phyloP scores from a whole-genome alignment of 92 coral and sea anemone genomes.

The Parazoanthus swiftii region DNA sequence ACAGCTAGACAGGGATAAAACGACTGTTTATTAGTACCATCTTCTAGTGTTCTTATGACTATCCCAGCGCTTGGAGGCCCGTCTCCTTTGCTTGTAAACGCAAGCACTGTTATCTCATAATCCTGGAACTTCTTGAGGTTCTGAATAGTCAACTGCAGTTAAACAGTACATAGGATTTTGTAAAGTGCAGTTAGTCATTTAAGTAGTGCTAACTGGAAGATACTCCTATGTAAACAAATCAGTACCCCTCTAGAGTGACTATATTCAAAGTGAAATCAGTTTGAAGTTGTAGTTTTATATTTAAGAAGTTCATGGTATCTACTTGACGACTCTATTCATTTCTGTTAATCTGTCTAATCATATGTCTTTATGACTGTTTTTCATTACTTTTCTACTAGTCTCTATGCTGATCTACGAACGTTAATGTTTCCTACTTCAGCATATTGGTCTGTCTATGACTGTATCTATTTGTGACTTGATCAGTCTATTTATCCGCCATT shows the following conservation, averaged over 20 bases:
- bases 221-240: background rate
- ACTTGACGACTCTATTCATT: background rate
- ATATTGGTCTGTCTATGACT: too few species aligned
- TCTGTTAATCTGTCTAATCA: background rate
- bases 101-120: constrained; percentile 22
- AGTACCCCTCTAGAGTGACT: too few species aligned
- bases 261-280: background rate
- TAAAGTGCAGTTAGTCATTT: background rate
- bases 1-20: too few species aligned
- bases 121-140: constrained; percentile 14
- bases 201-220: background rate
- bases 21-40: background rate
- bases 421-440: too few species aligned
- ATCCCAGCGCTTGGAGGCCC: constrained; percentile 21
- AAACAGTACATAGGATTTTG: background rate
- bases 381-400: too few species aligned
- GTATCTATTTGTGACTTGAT: too few species aligned
- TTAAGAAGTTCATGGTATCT: background rate
- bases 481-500: too few species aligned
- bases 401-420: too few species aligned
- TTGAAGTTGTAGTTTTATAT: background rate
- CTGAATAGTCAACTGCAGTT: constrained; percentile 18
- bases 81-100: constrained; percentile 21
- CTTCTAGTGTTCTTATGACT: background rate
- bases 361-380: too few species aligned